Conservation (phyloP, 2,113 vertebrate species). For the Danio rerio region GRCz12tu NC_133187.1:31181001-31181500, state of each 20-base stretch:
- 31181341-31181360: slow-evolving; percentile 63
- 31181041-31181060: slow-evolving; percentile 53
- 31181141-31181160: slow-evolving; percentile 68
- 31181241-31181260: slow-evolving; percentile 74
- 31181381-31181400: slow-evolving; percentile 42
- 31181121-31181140: slow-evolving; percentile 28
- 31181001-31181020: slow-evolving; percentile 49
- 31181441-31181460: too few relatives aligned
- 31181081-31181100: slow-evolving; percentile 49
- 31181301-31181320: slow-evolving; percentile 64
- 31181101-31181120: slow-evolving; percentile 42
- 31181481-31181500: too few relatives aligned
- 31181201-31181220: slow-evolving; percentile 76
- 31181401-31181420: not conserved
- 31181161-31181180: slow-evolving; percentile 80
- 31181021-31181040: slow-evolving; percentile 40
- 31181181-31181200: slow-evolving; percentile 81
- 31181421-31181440: not conserved
- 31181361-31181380: slow-evolving; percentile 66
- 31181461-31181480: too few relatives aligned
- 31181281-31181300: slow-evolving; percentile 64
- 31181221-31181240: slow-evolving; percentile 49
- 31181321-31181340: slow-evolving; percentile 51
- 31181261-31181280: slow-evolving; percentile 70
- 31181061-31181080: slow-evolving; percentile 54